phyloP scores from a whole-genome alignment of 2,797 vertebrate species.

The Onychomys leucogaster region DNA sequence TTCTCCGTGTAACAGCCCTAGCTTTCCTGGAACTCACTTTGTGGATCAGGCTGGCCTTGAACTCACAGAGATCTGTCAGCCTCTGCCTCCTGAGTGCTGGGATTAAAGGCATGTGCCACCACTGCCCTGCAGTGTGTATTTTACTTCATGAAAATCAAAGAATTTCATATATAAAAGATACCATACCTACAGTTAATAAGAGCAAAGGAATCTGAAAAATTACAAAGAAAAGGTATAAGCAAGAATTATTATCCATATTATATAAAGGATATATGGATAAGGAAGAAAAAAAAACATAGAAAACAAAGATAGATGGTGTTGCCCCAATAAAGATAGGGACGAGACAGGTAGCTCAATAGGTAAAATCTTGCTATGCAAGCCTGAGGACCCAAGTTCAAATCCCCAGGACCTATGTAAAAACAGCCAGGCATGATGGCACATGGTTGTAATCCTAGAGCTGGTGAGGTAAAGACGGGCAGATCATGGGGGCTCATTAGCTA shows the following conservation, averaged over 20 bases:
- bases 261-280: neutral
- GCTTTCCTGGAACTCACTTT: neutral
- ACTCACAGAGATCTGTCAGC: neutral
- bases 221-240: constrained; percentile 35
- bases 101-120: neutral
- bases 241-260: constrained; percentile 18
- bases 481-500: neutral
- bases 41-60: neutral
- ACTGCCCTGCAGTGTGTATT: neutral
- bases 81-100: neutral
- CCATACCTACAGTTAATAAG: neutral
- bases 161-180: neutral
- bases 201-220: neutral
- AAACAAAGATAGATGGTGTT: constrained; percentile 4
- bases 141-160: constrained; percentile 41
- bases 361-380: neutral
- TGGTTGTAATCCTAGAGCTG: neutral
- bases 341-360: neutral
- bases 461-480: neutral
- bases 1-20: neutral
- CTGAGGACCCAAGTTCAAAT: neutral
- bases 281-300: constrained; percentile 24
- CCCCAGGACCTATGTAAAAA: neutral
- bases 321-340: neutral
- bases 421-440: neutral